Conservation (phyloP, 2,797 vertebrate genomes). For the Sebastes trivittatus region DNA sequence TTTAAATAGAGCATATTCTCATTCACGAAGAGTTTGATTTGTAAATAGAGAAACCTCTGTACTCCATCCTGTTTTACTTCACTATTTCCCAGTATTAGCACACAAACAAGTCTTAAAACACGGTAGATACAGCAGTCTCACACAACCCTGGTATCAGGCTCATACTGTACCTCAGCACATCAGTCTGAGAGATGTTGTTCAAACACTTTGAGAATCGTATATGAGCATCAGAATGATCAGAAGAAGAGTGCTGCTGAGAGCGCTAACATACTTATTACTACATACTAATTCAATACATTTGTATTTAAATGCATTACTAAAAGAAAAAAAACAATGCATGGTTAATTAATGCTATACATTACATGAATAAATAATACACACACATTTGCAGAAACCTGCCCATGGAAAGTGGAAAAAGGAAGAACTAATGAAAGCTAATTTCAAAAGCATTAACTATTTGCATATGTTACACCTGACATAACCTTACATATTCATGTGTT, state of each 20-base stretch:
- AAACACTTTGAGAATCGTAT: constrained; percentile 3
- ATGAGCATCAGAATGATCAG: not conserved
- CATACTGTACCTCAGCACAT: not conserved
- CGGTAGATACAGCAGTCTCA: not conserved
- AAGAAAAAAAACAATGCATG: not conserved
- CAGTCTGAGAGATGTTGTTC: not conserved
- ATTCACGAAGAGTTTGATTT: not conserved
- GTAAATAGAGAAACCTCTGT: not conserved
- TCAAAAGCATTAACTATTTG: not conserved
- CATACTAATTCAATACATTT: not conserved
- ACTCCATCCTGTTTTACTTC: not conserved
- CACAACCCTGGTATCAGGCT: not conserved
- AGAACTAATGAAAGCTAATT: not conserved
- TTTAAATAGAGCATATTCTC: not conserved
- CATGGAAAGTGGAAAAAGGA: not conserved
- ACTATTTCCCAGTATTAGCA: not conserved
- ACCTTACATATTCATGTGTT: not conserved
- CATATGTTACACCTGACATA: not conserved
- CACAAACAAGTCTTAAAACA: not conserved
- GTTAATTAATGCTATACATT: not conserved
- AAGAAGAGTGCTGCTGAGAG: not conserved
- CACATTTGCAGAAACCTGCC: not conserved
- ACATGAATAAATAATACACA: not conserved
- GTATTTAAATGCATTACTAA: not conserved
- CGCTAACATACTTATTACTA: not conserved